Base-by-base conservation (phyloP, 1,140 invertebrate genomes). In the Myzus persicae region DNA sequence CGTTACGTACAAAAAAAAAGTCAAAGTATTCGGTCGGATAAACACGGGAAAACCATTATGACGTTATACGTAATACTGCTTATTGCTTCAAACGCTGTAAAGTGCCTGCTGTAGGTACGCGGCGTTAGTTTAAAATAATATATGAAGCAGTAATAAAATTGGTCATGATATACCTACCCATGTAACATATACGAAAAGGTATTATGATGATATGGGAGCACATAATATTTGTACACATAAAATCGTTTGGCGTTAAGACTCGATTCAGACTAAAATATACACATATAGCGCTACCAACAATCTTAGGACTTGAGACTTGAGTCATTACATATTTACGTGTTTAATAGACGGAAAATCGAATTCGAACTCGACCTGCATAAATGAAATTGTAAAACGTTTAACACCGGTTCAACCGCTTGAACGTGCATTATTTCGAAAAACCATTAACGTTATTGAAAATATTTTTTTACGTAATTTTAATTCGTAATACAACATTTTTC, bases 11-110 rank as follows among this genome's bases (percentile, higher is more conserved):
- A 76, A 76, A 76, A 76, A n/a, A 76, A 76, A 76, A 76, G 14
- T 76, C 59, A n/a, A 76, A 76, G 59, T 76, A 76, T 76, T 76
- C 59, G 59, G 59, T 76, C 59, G 31, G 59, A n/a, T 76, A 76
- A 76, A 76, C 59, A 76, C 59, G 59, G 59, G 31, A 76, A 76
- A 76, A 76, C 59, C 59, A 76, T 76, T 76, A 48, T 48, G 11
- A 20, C 11, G 3, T 48, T 11, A 22, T 51, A 36, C 59, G n/a
- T 76, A 76, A n/a, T 76, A n/a, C 31, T 76, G 20, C 48, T 51
- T n/a, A n/a, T n/a, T 76, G n/a, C n/a, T 20, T 76, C n/a, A 36
- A 76, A 76, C 59, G 59, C 59, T 20, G 5, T 67, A n/a, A n/a
- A 76, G 4, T 76, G 59, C 31, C 59, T 18, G 11, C 4, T 3